Evolutionary conservation across 2,888 invertebrate genomes (phyloP).

Genomic region (Parnassius smintheus): DNA sequence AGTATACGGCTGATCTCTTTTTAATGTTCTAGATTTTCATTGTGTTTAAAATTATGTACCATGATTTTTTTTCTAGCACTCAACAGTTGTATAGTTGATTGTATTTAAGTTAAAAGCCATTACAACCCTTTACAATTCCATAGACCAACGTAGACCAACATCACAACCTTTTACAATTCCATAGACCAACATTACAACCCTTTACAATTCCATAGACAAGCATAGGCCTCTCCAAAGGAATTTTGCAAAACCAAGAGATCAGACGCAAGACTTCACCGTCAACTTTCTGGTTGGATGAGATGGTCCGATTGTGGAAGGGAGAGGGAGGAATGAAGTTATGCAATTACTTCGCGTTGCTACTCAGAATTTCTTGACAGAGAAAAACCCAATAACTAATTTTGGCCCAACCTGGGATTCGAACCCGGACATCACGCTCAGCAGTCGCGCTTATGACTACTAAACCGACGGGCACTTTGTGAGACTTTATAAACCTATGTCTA

Average conservation of each 20-base stretch:
- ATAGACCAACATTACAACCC: too few relatives aligned
- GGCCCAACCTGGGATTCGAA: neutral
- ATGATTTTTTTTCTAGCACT: neutral
- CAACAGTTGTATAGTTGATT: neutral
- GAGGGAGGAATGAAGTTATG: neutral
- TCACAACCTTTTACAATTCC: too few relatives aligned
- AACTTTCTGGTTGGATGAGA: neutral
- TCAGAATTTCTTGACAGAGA: too few relatives aligned
- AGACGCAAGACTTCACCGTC: neutral
- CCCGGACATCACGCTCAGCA: neutral
- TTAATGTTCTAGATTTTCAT: slow-evolving; percentile 7
- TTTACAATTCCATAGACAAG: too few relatives aligned
- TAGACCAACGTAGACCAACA: rapidly evolving
- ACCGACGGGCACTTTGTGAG: neutral
- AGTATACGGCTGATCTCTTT: slow-evolving; percentile 1
- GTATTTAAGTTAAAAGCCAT: neutral
- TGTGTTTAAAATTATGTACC: neutral
- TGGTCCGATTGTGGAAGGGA: too few relatives aligned
- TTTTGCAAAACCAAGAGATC: too few relatives aligned
- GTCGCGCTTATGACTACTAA: neutral
- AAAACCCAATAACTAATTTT: too few relatives aligned
- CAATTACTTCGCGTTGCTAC: neutral
- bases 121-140: too few relatives aligned
- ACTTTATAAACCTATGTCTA: too few relatives aligned
- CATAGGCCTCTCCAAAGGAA: too few relatives aligned